Percentiles rank a stretch among this genome's conserved stretches.
Conservation (phyloP, 2,888 invertebrate genomes). For the Apocheima hispidaria region DNA sequence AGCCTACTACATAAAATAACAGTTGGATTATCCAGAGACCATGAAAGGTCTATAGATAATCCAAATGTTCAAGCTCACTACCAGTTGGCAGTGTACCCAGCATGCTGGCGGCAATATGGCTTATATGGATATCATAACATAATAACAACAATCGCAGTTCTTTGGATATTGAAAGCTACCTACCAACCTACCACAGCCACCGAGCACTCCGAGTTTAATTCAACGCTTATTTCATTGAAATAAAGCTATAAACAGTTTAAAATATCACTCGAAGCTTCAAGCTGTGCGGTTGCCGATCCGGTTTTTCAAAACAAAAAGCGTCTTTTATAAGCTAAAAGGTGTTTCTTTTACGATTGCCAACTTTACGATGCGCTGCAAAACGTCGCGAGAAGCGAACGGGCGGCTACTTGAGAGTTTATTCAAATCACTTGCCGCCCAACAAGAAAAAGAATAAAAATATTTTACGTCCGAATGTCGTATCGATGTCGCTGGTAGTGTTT, state of each 20-base stretch:
- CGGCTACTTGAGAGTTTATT: constrained; percentile 79
- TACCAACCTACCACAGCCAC: constrained; percentile 19
- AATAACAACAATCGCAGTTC: not conserved
- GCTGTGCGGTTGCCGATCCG: constrained; percentile 49
- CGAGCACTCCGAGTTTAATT: constrained; percentile 17
- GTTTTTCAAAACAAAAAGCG: constrained; percentile 58
- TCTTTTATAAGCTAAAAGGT: constrained; percentile 69
- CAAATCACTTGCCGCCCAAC: constrained; percentile 67
- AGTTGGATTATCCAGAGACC: too few species aligned
- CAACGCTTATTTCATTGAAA: constrained; percentile 44
- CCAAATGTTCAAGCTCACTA: too few species aligned
- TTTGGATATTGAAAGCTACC: constrained; percentile 10
- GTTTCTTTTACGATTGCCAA: constrained; percentile 74
- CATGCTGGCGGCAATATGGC: too few species aligned
- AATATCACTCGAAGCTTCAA: constrained; percentile 34
- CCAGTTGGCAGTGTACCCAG: too few species aligned
- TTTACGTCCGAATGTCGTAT: constrained; percentile 48
- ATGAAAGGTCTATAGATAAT: too few species aligned
- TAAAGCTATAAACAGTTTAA: constrained; percentile 47
- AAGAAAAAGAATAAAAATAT: constrained; percentile 57
- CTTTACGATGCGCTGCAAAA: constrained; percentile 69
- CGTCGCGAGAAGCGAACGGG: constrained; percentile 55
- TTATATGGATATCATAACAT: not conserved
- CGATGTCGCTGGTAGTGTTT: constrained; percentile 5
- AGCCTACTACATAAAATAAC: too few species aligned